A percentile compares a stretch with the other conserved stretches of the same genome.
These are phyloP conservation scores for Germaria angustata DNA, from an alignment of 2,888 invertebrate species.

Conservation along the genomic window DNA sequence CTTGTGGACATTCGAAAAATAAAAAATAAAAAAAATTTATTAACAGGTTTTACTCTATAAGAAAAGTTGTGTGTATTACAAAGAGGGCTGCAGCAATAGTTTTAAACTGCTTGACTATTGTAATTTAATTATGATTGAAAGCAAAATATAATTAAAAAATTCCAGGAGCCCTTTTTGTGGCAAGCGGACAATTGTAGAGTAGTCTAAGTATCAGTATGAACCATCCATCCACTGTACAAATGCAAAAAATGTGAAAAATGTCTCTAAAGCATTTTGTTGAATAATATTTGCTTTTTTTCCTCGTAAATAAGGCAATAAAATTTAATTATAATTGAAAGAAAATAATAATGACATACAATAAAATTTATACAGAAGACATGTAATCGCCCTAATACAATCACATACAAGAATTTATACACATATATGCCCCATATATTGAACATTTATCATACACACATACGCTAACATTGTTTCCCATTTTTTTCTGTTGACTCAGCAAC, in stretches of 20 bases:
- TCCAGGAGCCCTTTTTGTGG: too few relatives aligned
- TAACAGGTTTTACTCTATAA: too few relatives aligned
- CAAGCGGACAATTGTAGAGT: too few relatives aligned
- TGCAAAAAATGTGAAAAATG: too few relatives aligned
- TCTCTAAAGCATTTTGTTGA: neutral
- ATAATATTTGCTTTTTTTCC: neutral
- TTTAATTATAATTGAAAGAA: too few relatives aligned
- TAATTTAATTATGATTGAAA: neutral
- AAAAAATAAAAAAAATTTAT: too few relatives aligned
- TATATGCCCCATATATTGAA: neutral
- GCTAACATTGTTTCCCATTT: neutral
- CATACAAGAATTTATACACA: neutral
- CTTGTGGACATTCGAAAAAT: too few relatives aligned
- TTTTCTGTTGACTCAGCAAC: slow-evolving; percentile 47
- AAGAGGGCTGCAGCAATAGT: neutral
- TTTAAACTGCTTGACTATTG: neutral
- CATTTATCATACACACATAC: neutral
- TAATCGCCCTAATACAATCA: neutral
- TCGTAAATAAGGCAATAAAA: neutral
- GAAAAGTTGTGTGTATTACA: too few relatives aligned
- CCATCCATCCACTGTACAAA: too few relatives aligned
- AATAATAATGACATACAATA: too few relatives aligned
- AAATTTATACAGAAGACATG: neutral
- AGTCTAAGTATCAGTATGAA: too few relatives aligned
- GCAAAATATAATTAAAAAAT: too few relatives aligned